Evolutionary conservation across 2,888 invertebrate species (phyloP), one percentile per base, ranked within the genome.

Genomic region (Anodontia alba): DNA sequence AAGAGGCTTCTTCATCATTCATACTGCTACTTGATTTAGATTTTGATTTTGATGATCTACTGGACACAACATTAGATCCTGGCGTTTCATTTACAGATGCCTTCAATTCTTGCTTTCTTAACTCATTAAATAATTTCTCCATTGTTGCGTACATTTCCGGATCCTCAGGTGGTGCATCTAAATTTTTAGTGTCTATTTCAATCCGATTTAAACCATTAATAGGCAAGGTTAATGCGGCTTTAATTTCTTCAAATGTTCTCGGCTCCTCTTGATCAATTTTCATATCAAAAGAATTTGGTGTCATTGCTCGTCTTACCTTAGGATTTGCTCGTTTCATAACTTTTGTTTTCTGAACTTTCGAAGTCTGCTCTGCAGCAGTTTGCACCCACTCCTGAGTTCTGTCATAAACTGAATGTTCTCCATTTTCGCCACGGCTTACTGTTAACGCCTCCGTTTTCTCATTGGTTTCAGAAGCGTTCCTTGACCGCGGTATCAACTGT

Each of bases 61-160:
- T 38, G 36, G 73, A 73, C 5, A 68, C 54, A 17, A 66, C 73
- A 51, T 75, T 76, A 23, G 79, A 83, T 20, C 89, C 90, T 1
- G 90, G 89, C 1, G 89, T 90, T 72, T 90, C 90, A 72, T 90
- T 90, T 0, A 90, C 89, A 23, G 91, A 91, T 0, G 87, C 89
- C 71, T 88, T 86, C 36, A 91, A 84, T 81, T 93, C 93, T 76
- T 89, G 88, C 70, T 91, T 89, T 36, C 91, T 79, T 73, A 92
- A 90, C 76, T 91, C 91, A 78, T 92, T 89, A 81, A 94, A 94
- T 51, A 94, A 78, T 81, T 88, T 85, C 78, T 94, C 93, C 94
- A 94, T 94, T 67, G 90, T 88, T n/a, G 86, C 81, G 74, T 90
- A 93, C 88, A 92, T 90, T 73, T 90, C 92, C 1, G 91, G 89